phyloP scores from a whole-genome alignment of 2,797 vertebrate species.

The Podarcis siculus region DNA sequence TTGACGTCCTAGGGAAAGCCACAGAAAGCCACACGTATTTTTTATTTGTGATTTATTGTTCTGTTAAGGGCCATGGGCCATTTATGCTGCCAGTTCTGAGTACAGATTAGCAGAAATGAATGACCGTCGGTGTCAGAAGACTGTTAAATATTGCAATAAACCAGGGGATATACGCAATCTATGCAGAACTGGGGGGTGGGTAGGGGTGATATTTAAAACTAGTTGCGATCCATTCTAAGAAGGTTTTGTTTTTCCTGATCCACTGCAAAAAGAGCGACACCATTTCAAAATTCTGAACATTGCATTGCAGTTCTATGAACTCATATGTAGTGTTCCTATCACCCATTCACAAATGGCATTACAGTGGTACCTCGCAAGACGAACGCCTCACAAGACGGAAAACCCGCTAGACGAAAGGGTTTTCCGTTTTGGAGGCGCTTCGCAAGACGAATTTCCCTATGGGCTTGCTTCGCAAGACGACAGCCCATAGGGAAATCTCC shows the following conservation, averaged over 20 bases:
- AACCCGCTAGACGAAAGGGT: too few relatives aligned
- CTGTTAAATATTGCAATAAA: neutral
- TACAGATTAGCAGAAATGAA: neutral
- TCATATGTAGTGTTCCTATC: neutral
- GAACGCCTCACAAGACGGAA: too few relatives aligned
- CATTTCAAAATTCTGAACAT: too few relatives aligned
- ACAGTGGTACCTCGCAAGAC: too few relatives aligned
- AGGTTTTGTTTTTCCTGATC: neutral
- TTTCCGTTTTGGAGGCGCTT: too few relatives aligned
- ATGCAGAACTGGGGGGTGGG: neutral
- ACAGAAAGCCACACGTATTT: neutral
- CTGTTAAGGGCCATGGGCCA: neutral
- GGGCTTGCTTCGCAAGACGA: too few relatives aligned
- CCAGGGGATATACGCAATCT: neutral
- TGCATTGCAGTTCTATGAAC: too few relatives aligned
- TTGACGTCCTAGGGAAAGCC: neutral
- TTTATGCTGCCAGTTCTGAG: neutral
- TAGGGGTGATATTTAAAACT: neutral
- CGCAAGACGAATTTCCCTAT: too few relatives aligned
- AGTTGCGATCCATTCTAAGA: neutral
- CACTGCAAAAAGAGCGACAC: neutral
- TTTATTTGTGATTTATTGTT: neutral
- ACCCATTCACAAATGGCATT: neutral
- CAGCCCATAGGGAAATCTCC: too few relatives aligned
- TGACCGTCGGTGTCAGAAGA: neutral